Evolutionary conservation across 2,797 vertebrate species (phyloP).

Genomic region (Etheostoma perlongum): DNA sequence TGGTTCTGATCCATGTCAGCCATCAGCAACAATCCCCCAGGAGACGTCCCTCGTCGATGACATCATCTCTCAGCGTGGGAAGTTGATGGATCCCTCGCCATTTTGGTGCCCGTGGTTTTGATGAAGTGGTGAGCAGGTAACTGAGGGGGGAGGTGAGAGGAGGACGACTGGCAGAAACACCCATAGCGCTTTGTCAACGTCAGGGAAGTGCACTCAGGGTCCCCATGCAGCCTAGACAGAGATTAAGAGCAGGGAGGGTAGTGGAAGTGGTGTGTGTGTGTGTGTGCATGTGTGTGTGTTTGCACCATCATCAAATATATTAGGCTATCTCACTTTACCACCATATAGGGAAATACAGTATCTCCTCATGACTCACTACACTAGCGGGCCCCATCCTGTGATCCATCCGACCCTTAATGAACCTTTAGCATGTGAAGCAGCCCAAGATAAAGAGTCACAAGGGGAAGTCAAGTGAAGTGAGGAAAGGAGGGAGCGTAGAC

Average conservation of each 20-base stretch:
- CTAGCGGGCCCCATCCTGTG: slow-evolving; percentile 34
- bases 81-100: slow-evolving; percentile 79
- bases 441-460: slow-evolving; percentile 64
- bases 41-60: slow-evolving; percentile 77
- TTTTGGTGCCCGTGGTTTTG: slow-evolving; percentile 75
- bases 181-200: slow-evolving; percentile 81
- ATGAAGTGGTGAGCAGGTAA: slow-evolving; percentile 80
- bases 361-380: slow-evolving; percentile 61
- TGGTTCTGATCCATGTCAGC: slow-evolving; percentile 68
- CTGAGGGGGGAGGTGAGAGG: slow-evolving; percentile 54
- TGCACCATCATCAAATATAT: slow-evolving; percentile 68
- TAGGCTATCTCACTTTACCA: slow-evolving; percentile 72
- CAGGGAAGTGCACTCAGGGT: slow-evolving; percentile 75
- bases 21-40: slow-evolving; percentile 61
- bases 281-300: slow-evolving; percentile 32
- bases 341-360: slow-evolving; percentile 65
- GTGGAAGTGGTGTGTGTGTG: slow-evolving; percentile 46
- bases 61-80: slow-evolving; percentile 79
- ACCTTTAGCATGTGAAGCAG: slow-evolving; percentile 61
- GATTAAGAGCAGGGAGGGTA: slow-evolving; percentile 71
- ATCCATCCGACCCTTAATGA: slow-evolving; percentile 45
- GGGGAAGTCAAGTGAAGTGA: slow-evolving; percentile 52
- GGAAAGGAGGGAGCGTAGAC: slow-evolving; percentile 46
- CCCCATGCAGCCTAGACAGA: slow-evolving; percentile 75
- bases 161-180: slow-evolving; percentile 76